phyloP scores from a whole-genome alignment of 2,113 vertebrate genomes.

The Leptobrachium ailaonicum region DNA sequence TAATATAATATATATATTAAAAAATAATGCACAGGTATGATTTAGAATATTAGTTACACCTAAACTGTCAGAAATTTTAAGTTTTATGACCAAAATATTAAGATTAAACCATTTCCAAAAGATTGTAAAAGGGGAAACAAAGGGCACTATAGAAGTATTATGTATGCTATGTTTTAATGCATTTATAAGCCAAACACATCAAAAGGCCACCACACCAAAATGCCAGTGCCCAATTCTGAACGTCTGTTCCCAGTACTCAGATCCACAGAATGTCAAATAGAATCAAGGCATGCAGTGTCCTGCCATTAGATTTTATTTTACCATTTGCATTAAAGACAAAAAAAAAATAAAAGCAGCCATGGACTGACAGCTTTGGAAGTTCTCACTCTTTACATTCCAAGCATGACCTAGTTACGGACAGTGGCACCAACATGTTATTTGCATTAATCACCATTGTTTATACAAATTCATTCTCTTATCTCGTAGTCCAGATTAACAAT shows the following conservation, averaged over 20 bases:
- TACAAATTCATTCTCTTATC: too few species aligned
- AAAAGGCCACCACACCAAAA: background rate
- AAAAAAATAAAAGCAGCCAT: background rate
- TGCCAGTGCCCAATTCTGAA: background rate
- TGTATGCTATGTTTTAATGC: background rate
- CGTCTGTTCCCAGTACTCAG: too few species aligned
- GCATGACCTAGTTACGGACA: background rate
- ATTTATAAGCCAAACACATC: conserved; percentile 1
- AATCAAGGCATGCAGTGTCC: background rate
- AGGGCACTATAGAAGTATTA: background rate
- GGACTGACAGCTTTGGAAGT: background rate
- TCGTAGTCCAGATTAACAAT: too few species aligned
- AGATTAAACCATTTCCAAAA: background rate
- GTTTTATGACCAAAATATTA: conserved; percentile 17
- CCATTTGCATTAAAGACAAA: too few species aligned
- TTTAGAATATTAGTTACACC: too few species aligned
- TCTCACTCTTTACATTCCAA: background rate
- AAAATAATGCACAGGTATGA: too few species aligned
- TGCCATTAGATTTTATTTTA: background rate
- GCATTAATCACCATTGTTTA: background rate
- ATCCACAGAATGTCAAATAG: background rate
- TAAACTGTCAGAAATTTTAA: too few species aligned
- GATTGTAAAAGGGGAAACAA: conserved; percentile 42
- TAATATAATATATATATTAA: too few species aligned
- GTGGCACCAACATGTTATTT: background rate